phyloP scores from a whole-genome alignment of 2,113 vertebrate genomes.

The Tetrax tetrax region DNA sequence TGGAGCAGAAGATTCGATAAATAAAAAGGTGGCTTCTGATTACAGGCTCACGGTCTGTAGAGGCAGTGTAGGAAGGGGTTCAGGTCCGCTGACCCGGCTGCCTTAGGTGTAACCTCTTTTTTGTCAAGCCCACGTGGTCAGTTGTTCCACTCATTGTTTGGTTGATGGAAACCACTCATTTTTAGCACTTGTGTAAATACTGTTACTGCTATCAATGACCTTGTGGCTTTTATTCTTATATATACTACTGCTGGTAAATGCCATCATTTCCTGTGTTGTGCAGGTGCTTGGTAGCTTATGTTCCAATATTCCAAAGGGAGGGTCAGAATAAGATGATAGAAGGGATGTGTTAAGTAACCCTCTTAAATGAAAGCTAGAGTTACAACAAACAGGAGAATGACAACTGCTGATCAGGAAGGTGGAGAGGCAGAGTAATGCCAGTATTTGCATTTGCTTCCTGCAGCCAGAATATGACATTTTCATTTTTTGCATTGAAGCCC shows the following conservation, averaged over 20 bases:
- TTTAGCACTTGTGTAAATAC: slow-evolving; percentile 41
- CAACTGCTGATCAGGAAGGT: not conserved
- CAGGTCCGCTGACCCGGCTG: slow-evolving; percentile 2
- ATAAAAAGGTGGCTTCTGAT: not conserved
- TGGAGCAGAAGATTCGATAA: not conserved
- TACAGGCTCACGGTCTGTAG: not conserved
- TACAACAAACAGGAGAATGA: not conserved
- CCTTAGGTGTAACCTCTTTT: not conserved
- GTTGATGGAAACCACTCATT: slow-evolving; percentile 15
- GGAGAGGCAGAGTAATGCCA: not conserved
- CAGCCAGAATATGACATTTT: not conserved
- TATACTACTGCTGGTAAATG: slow-evolving; percentile 21
- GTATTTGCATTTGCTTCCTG: not conserved
- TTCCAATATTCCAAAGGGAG: slow-evolving; percentile 23
- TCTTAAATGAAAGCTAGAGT: not conserved
- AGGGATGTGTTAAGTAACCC: slow-evolving; percentile 22
- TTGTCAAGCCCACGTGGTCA: not conserved
- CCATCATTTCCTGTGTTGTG: not conserved
- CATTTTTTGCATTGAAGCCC: not conserved
- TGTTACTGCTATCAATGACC: not conserved
- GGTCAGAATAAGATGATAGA: slow-evolving; percentile 10
- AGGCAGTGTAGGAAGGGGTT: not conserved
- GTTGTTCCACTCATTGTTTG: not conserved
- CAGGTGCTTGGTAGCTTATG: not conserved
- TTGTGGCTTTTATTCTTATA: not conserved